Evolutionary conservation across 2,113 vertebrate genomes (phyloP).

Genomic region (Ahaetulla prasina): DNA sequence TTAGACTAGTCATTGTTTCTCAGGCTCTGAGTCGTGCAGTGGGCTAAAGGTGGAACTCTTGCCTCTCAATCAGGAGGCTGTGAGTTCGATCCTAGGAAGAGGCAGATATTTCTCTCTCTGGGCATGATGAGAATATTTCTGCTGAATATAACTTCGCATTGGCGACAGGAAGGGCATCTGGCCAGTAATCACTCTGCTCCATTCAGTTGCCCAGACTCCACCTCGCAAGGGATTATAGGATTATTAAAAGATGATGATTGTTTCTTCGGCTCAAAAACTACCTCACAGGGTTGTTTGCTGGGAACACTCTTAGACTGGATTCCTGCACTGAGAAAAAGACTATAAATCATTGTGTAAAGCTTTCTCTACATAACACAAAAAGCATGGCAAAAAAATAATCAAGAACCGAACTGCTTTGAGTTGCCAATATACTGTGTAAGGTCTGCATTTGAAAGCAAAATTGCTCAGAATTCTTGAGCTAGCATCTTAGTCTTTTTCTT

Average conservation of each 20-base stretch:
- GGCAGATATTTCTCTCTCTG: no score
- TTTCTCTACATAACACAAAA: neutral
- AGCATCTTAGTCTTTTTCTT: neutral
- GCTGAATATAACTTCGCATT: no score
- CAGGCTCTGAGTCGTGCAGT: neutral
- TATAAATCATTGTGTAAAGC: neutral
- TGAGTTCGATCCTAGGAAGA: no score
- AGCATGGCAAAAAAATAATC: neutral
- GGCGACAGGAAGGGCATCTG: no score
- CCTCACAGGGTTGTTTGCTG: neutral
- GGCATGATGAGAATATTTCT: no score
- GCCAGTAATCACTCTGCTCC: no score
- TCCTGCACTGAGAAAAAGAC: neutral
- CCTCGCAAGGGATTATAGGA: no score
- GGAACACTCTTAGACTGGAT: neutral
- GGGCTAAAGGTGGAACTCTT: no score
- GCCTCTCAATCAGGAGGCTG: no score
- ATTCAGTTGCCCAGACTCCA: no score
- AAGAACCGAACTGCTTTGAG: neutral
- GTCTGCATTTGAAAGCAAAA: neutral
- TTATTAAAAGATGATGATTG: neutral
- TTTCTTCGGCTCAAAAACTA: neutral
- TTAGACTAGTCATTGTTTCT: neutral
- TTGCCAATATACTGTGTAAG: neutral
- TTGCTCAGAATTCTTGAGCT: neutral